These are phyloP conservation scores for Drosophila rellima DNA, from an alignment of 2,888 invertebrate species.

Conservation along the genomic window DNA sequence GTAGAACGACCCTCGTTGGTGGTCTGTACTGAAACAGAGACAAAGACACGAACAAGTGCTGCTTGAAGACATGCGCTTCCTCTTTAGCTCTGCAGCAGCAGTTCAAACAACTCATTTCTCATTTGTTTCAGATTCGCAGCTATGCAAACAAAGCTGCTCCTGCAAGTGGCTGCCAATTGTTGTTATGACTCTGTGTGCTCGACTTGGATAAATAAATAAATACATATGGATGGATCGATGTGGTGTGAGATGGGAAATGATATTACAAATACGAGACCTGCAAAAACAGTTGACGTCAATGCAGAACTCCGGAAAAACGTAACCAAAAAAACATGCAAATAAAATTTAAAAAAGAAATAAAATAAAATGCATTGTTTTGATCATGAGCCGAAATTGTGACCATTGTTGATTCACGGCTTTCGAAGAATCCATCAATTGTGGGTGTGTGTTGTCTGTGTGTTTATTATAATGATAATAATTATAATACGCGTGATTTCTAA, in stretches of 20 bases:
- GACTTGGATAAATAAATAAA: constrained; percentile 53
- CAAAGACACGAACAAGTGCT: constrained; percentile 56
- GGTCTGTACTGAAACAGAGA: constrained; percentile 11
- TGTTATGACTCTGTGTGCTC: constrained; percentile 38
- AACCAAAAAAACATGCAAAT: constrained; percentile 32
- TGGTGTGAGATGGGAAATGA: constrained; percentile 6
- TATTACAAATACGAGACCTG: constrained; percentile 1
- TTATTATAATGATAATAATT: constrained; percentile 6
- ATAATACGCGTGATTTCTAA: constrained; percentile 11
- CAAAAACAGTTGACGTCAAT: constrained; percentile 68
- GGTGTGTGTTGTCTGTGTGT: constrained; percentile 7
- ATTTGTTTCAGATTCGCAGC: constrained; percentile 59
- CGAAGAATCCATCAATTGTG: constrained; percentile 42
- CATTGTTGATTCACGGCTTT: constrained; percentile 58
- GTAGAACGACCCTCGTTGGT: constrained; percentile 34
- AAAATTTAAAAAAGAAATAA: constrained; percentile 12
- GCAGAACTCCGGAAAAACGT: constrained; percentile 45
- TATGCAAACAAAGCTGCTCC: constrained; percentile 73
- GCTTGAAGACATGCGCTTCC: constrained; percentile 77
- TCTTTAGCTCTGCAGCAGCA: constrained; percentile 59
- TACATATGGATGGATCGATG: constrained; percentile 24
- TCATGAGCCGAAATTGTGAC: constrained; percentile 36
- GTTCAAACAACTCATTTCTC: constrained; percentile 42
- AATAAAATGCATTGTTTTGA: constrained; percentile 36
- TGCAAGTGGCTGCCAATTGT: constrained; percentile 64